phyloP scores from a whole-genome alignment of 2,888 invertebrate genomes.

The Anodontia alba region DNA sequence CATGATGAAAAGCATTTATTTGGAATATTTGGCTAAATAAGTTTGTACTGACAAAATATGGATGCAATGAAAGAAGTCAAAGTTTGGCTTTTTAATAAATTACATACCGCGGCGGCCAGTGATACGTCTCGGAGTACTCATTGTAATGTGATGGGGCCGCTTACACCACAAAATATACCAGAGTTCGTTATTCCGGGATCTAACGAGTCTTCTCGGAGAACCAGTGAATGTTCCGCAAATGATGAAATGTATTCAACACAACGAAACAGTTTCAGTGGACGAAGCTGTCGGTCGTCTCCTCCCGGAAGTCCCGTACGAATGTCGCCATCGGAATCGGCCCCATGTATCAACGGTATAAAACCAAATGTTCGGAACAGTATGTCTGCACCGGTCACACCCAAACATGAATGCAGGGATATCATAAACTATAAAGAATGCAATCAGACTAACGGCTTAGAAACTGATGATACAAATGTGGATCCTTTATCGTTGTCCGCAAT shows the following conservation, averaged over 20 bases:
- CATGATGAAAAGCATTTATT: too few relatives aligned
- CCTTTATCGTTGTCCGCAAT: slow-evolving; percentile 74
- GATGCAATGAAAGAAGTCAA: slow-evolving; percentile 77
- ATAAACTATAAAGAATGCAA: slow-evolving; percentile 28
- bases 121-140: slow-evolving; percentile 29
- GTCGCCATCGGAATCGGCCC: slow-evolving; percentile 51
- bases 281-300: slow-evolving; percentile 54
- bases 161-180: slow-evolving; percentile 79
- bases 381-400: slow-evolving; percentile 76
- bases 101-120: slow-evolving; percentile 51
- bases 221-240: slow-evolving; percentile 63
- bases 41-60: slow-evolving; percentile 53
- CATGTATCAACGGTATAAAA: slow-evolving; percentile 43
- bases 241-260: slow-evolving; percentile 46
- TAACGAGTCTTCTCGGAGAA: slow-evolving; percentile 72
- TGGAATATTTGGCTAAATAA: too few relatives aligned
- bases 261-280: slow-evolving; percentile 67
- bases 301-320: slow-evolving; percentile 37
- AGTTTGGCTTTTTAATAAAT: slow-evolving; percentile 78
- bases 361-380: slow-evolving; percentile 4
- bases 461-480: slow-evolving; percentile 71
- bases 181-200: slow-evolving; percentile 81
- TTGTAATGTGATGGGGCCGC: slow-evolving; percentile 47
- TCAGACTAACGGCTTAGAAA: slow-evolving; percentile 28
- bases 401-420: slow-evolving; percentile 65